These are phyloP conservation scores for Caretta caretta DNA, from an alignment of 2,113 vertebrate genomes.

Conservation along the genomic window DNA sequence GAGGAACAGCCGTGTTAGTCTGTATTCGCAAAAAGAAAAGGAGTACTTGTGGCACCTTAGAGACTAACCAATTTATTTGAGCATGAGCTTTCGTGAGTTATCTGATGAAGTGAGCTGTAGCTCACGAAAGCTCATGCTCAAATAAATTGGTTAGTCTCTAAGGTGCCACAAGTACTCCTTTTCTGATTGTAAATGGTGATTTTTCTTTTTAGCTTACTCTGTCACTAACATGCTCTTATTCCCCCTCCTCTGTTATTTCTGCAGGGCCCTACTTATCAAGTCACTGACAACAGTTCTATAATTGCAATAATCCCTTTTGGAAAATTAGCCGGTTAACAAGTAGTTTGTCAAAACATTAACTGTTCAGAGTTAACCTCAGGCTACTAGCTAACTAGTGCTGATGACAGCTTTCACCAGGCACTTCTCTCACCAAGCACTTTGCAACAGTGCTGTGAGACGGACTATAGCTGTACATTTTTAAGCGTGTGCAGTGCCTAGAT, in stretches of 20 bases:
- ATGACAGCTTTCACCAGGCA: background rate
- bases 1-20: too few relatives aligned
- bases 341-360: background rate
- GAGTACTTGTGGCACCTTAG: too few relatives aligned
- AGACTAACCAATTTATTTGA: too few relatives aligned
- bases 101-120: too few relatives aligned
- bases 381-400: accelerated
- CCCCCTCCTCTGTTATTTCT: background rate
- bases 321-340: background rate
- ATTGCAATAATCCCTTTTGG: background rate
- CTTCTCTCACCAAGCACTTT: background rate
- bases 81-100: too few relatives aligned
- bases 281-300: background rate
- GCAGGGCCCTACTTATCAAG: background rate
- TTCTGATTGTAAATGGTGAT: background rate
- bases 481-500: background rate
- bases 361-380: background rate
- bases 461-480: background rate
- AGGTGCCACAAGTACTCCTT: too few relatives aligned
- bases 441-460: background rate
- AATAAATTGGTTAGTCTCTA: too few relatives aligned
- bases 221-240: background rate
- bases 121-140: too few relatives aligned
- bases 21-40: too few relatives aligned
- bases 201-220: background rate